These are phyloP conservation scores for Morone chrysops DNA, from an alignment of 2,113 vertebrate genomes.

Conservation along the genomic window DNA sequence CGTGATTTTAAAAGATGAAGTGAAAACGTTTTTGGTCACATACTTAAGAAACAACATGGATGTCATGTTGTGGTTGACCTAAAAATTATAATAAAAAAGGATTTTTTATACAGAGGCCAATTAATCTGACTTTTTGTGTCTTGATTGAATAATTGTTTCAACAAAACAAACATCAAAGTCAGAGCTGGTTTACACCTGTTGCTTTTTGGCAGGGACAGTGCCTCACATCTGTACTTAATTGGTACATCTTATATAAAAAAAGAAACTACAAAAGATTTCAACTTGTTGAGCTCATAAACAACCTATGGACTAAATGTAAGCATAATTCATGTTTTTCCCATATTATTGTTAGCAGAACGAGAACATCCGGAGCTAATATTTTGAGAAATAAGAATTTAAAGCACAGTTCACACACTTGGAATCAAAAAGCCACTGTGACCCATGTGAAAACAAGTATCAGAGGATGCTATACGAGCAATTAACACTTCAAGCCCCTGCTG, in stretches of 20 bases:
- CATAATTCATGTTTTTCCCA: conserved; percentile 14
- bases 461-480: conserved; percentile 40
- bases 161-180: conserved; percentile 62
- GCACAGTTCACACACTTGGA: conserved; percentile 5
- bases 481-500: conserved; percentile 33
- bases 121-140: conserved; percentile 18
- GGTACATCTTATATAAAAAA: conserved; percentile 15
- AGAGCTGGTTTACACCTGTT: conserved; percentile 70
- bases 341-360: conserved; percentile 30
- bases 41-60: conserved; percentile 7
- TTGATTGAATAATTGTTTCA: conserved; percentile 47
- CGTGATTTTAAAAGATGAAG: conserved; percentile 21
- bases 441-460: conserved; percentile 22
- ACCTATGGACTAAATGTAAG: conserved; percentile 4
- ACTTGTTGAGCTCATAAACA: conserved; percentile 13
- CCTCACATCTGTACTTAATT: conserved; percentile 58
- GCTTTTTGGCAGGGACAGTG: conserved; percentile 38
- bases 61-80: conserved; percentile 34
- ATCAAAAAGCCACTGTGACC: conserved; percentile 2
- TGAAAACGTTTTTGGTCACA: conserved; percentile 20
- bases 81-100: conserved; percentile 32
- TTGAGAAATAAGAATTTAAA: conserved; percentile 7
- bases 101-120: conserved; percentile 1
- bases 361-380: background rate
- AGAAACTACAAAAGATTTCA: conserved; percentile 21